Evolutionary conservation across 2,113 vertebrate species (phyloP).

Genomic region (Petrocephalus zakoni): DNA sequence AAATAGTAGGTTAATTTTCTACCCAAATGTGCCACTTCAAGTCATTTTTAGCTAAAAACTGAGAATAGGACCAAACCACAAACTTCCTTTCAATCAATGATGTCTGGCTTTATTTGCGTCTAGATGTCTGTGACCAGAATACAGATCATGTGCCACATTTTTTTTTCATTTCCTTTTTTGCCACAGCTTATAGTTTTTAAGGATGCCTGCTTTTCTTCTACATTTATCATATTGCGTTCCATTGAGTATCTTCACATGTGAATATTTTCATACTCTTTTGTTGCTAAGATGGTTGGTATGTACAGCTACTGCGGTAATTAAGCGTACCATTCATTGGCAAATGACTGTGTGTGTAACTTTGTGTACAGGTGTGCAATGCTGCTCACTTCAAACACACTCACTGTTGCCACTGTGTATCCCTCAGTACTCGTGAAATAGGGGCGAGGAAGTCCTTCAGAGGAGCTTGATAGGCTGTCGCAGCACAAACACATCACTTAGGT

Average conservation of each 20-base stretch:
- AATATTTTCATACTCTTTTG: not conserved
- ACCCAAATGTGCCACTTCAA: not conserved
- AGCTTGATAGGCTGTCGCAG: not conserved
- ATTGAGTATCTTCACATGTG: not conserved
- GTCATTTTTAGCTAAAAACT: not conserved
- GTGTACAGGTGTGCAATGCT: not conserved
- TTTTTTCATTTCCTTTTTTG: not conserved
- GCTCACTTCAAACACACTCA: not conserved
- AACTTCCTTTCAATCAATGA: not conserved
- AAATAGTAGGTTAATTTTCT: not conserved
- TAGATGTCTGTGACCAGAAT: not conserved
- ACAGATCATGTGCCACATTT: not conserved
- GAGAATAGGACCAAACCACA: not conserved
- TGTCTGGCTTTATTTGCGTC: not conserved
- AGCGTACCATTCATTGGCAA: not conserved
- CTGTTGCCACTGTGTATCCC: not conserved
- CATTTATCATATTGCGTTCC: not conserved
- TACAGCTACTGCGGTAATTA: not conserved
- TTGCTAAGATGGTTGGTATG: not conserved
- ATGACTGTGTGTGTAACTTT: not conserved
- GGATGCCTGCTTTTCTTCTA: not conserved
- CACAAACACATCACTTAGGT: not conserved
- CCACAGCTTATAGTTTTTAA: not conserved
- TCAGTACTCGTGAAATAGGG: not conserved
- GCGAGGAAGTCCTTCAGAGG: not conserved